A percentile compares a stretch with the other conserved stretches of the same genome.
phyloP scores from a whole-genome alignment of 2,797 vertebrate genomes.

The Pelodytes ibericus region DNA sequence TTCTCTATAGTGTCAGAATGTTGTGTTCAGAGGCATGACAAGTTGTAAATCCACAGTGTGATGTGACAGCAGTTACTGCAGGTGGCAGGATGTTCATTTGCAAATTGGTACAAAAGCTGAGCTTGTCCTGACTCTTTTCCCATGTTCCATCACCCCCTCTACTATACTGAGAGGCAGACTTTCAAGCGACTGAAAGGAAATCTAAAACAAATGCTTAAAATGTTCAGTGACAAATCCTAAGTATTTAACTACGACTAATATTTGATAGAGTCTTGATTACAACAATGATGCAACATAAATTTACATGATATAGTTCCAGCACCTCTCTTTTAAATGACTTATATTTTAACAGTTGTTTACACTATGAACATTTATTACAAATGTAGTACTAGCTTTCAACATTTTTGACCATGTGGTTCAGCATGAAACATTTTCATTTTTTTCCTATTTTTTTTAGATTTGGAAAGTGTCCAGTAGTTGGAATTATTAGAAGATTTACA shows the following conservation, averaged over 20 bases:
- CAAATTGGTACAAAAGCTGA: conserved; percentile 9
- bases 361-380: too few relatives aligned
- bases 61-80: conserved; percentile 49
- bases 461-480: not conserved
- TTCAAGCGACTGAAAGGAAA: not conserved
- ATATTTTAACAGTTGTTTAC: too few relatives aligned
- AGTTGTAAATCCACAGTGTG: conserved; percentile 36
- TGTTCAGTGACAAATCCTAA: too few relatives aligned
- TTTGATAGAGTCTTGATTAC: too few relatives aligned
- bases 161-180: not conserved
- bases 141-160: not conserved
- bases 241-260: too few relatives aligned
- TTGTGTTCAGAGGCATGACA: not conserved
- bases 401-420: too few relatives aligned
- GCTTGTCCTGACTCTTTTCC: not conserved
- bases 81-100: conserved; percentile 38
- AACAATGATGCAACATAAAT: too few relatives aligned
- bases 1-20: not conserved
- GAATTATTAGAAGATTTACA: not conserved
- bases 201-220: conserved; percentile 1
- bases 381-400: too few relatives aligned
- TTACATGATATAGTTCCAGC: too few relatives aligned
- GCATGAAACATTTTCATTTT: too few relatives aligned
- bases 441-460: not conserved
- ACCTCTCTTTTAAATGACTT: too few relatives aligned